Evolutionary conservation across 2,797 vertebrate species (phyloP).

Genomic region (Chelon labrosus): DNA sequence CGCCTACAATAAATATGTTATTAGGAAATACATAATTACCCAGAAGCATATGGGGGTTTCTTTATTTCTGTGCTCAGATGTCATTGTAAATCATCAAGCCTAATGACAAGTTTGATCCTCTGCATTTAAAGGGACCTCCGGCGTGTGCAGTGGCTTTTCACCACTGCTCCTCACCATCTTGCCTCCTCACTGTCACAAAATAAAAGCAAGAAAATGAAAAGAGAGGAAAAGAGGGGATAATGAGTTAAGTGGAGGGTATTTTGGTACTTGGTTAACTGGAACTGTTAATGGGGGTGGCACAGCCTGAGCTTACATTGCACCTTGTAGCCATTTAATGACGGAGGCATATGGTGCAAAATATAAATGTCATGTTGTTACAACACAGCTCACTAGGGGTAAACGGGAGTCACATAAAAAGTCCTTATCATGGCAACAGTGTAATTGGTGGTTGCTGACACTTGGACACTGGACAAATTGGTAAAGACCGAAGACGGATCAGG

Average conservation of each 20-base stretch:
- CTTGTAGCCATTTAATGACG: neutral
- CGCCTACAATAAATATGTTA: conserved; percentile 34
- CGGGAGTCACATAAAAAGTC: too few relatives aligned
- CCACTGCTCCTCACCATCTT: neutral
- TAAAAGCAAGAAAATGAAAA: neutral
- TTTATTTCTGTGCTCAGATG: conserved; percentile 13
- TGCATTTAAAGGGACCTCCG: neutral
- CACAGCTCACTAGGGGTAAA: too few relatives aligned
- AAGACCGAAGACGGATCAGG: too few relatives aligned
- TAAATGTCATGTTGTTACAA: neutral
- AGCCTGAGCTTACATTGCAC: neutral
- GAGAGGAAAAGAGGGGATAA: neutral
- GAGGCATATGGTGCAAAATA: neutral
- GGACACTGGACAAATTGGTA: too few relatives aligned
- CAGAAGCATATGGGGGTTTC: conserved; percentile 1
- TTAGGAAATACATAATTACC: conserved; percentile 26
- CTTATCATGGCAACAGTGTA: too few relatives aligned
- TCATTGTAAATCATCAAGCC: conserved; percentile 3
- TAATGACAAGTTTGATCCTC: neutral
- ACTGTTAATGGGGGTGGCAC: neutral
- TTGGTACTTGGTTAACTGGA: neutral
- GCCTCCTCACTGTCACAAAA: neutral
- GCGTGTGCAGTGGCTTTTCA: conserved; percentile 3
- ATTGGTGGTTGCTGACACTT: too few relatives aligned
- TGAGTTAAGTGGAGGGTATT: neutral